Evolutionary conservation across 2,888 invertebrate species (phyloP).

Genomic region (Hemithea aestivaria): DNA sequence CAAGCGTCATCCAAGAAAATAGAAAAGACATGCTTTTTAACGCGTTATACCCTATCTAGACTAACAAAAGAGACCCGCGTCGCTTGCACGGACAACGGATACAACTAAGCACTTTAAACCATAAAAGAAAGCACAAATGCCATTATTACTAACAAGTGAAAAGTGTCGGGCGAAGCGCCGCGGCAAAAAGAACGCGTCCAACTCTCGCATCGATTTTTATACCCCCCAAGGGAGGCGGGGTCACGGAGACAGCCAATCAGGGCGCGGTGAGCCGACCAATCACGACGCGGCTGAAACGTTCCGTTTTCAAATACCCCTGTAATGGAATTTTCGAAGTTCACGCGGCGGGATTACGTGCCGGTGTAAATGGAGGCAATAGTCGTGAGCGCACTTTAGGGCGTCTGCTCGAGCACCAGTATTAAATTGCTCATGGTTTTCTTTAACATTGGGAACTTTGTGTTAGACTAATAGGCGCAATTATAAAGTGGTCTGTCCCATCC

Average conservation of each 20-base stretch:
- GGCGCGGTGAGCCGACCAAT: slow-evolving; percentile 71
- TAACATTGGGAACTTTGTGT: no score
- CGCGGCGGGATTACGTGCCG: slow-evolving; percentile 53
- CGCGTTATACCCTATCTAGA: slow-evolving; percentile 54
- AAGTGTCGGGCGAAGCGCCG: slow-evolving; percentile 65
- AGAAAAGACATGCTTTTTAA: slow-evolving; percentile 64
- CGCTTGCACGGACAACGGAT: slow-evolving; percentile 64
- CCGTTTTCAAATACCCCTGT: slow-evolving; percentile 61
- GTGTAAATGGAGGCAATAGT: slow-evolving; percentile 43
- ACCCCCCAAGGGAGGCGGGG: slow-evolving; percentile 68
- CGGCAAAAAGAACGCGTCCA: slow-evolving; percentile 59
- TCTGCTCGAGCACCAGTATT: no score
- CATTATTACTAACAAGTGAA: slow-evolving; percentile 70
- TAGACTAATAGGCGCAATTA: no score
- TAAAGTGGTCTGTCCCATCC: no score
- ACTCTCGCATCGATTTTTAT: slow-evolving; percentile 74
- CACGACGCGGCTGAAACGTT: slow-evolving; percentile 57
- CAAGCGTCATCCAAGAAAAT: slow-evolving; percentile 45
- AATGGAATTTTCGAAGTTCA: slow-evolving; percentile 74
- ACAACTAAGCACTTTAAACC: slow-evolving; percentile 74
- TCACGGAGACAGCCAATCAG: slow-evolving; percentile 66
- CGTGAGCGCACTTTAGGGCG: no score
- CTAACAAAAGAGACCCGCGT: slow-evolving; percentile 66
- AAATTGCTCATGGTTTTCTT: no score
- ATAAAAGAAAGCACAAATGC: slow-evolving; percentile 69